Percentiles rank a stretch among this genome's conserved stretches.
phyloP scores from a whole-genome alignment of 1,140 invertebrate genomes.

The Nixonia krombeini region DNA sequence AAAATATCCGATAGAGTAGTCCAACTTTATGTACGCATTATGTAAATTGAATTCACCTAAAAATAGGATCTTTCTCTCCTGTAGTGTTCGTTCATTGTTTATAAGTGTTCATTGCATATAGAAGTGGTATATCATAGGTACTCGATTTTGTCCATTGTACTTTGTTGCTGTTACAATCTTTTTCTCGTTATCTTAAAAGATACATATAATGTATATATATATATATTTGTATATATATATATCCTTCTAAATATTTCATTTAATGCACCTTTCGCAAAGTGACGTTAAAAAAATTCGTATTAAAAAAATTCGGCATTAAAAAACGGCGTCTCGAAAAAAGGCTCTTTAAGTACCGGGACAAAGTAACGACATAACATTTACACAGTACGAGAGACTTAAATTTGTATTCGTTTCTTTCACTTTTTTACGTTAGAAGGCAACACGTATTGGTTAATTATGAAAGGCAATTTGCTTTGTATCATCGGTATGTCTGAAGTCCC shows the following conservation, averaged over 20 bases:
- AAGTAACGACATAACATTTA: conserved; percentile 50
- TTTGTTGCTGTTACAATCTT: conserved; percentile 56
- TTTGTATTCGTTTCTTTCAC: conserved; percentile 39
- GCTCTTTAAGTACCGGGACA: conserved; percentile 66
- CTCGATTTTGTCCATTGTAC: conserved; percentile 65
- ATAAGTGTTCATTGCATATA: conserved; percentile 64
- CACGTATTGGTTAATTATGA: conserved; percentile 68
- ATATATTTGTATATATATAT: conserved; percentile 20
- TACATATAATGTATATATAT: conserved; percentile 37
- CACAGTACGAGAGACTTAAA: conserved; percentile 58
- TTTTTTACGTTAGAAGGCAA: conserved; percentile 69
- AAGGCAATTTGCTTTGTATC: conserved; percentile 72
- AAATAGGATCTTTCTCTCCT: conserved; percentile 66
- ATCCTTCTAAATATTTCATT: conserved; percentile 41
- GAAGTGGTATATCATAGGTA: conserved; percentile 64
- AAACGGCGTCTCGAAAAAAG: conserved; percentile 43
- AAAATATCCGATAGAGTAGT: conserved; percentile 70
- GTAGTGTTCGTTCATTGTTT: conserved; percentile 64
- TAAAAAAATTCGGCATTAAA: conserved; percentile 46
- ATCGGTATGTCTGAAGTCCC: conserved; percentile 67
- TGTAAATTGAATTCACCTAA: conserved; percentile 70
- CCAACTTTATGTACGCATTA: conserved; percentile 63
- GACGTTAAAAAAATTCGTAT: conserved; percentile 42
- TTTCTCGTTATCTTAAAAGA: conserved; percentile 40
- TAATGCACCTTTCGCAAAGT: conserved; percentile 43